Evolutionary conservation across 2,888 invertebrate genomes (phyloP), one percentile per base, ranked within the genome.

Genomic region (Acanthoscelides obtectus): DNA sequence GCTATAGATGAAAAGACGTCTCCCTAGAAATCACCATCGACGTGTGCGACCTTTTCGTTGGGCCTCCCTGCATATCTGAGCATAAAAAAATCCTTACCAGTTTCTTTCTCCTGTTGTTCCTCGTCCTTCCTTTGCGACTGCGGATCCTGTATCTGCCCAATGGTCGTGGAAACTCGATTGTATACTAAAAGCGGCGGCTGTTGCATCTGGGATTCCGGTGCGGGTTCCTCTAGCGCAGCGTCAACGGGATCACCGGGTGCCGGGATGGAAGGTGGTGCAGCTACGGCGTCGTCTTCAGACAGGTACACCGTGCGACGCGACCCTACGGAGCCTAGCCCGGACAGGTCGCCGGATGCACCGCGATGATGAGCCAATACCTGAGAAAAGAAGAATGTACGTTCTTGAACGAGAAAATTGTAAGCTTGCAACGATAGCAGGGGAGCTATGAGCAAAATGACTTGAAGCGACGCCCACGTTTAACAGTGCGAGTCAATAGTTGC

Each of bases 301-400:
- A 93, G 89, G 84, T 95, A 95, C 12, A 95, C 94, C 0, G 95
- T 94, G 79, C 94, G 89, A 67, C 95, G 88, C 0, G 94, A 93
- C 4, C 95, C 95, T 2, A 95, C 93, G 64, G 93, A 91, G 17
- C 94, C 94, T 72, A 95, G 88, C 71, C 89, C 90, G 70, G 91
- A 83, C 20, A 92, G 86, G 77, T 89, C 89, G 22, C 87, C 88
- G 0, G 88, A 45, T 12, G 45, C 12, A 1, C 45, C 45, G 75
- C 69, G 80, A 81, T 19, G 79, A 71, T 45, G 45, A 12, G 17
- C 17, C 45, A 45, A 17, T 17, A 45, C 45, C 45, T 45, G 45
- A 45, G 17, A 45, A 1, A 45, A n/a, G n/a, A n/a, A n/a, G n/a
- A n/a, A n/a, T n/a, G n/a, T n/a, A n/a, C n/a, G n/a, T n/a, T n/a